phyloP scores from a whole-genome alignment of 2,113 vertebrate genomes.

The Noctilio leporinus region DNA sequence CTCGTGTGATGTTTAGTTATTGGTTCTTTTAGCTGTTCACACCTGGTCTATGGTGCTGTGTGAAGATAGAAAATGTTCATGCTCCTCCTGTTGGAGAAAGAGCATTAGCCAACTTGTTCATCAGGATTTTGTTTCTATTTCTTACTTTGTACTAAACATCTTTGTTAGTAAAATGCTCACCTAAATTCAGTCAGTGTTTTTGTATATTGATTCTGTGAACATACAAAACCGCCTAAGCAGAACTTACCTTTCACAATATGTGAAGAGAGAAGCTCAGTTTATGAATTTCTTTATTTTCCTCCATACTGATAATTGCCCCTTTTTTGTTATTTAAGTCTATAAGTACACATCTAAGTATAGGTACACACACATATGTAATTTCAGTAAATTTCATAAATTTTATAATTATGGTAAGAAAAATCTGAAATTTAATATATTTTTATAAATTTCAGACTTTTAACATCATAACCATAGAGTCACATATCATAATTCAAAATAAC shows the following conservation, averaged over 20 bases:
- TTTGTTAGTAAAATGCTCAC: constrained; percentile 8
- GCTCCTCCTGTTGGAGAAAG: background rate
- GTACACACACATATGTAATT: background rate
- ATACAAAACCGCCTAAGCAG: background rate
- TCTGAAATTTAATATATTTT: background rate
- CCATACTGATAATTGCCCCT: background rate
- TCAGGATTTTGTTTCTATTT: constrained; percentile 47
- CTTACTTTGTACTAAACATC: constrained; percentile 34
- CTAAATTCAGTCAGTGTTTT: background rate
- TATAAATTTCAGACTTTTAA: constrained; percentile 10
- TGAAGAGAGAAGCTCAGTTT: constrained; percentile 34
- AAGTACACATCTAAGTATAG: background rate
- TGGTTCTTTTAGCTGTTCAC: constrained; percentile 41
- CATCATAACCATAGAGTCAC: background rate
- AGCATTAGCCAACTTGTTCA: constrained; percentile 9
- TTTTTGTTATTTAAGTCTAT: constrained; percentile 11
- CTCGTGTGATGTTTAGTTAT: constrained; percentile 12
- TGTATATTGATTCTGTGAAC: background rate
- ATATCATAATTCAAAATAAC: background rate
- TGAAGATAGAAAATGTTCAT: constrained; percentile 33
- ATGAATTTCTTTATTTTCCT: constrained; percentile 23
- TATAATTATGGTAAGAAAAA: constrained; percentile 21
- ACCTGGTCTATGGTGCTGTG: constrained; percentile 20
- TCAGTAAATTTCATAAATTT: constrained; percentile 19
- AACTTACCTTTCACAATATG: constrained; percentile 15